Evolutionary conservation across 2,888 invertebrate species (phyloP).

Genomic region (Hypsopygia costalis): DNA sequence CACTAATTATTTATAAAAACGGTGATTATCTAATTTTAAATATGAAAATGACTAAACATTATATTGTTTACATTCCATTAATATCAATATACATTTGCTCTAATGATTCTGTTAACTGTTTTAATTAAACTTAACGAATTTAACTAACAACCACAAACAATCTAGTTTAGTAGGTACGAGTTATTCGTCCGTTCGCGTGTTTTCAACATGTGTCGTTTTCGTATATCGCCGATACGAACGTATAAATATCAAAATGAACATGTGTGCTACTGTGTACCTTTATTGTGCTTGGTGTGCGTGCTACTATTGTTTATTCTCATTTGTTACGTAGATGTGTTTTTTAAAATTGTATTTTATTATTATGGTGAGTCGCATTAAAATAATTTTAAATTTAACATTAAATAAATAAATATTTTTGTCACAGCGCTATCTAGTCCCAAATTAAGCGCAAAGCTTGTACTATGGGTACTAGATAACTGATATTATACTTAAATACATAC

Average conservation of each 20-base stretch:
- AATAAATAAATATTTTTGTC: too few relatives aligned
- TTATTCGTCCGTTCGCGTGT: not conserved
- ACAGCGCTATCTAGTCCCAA: too few relatives aligned
- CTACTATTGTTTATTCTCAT: constrained; percentile 30
- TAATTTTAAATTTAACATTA: too few relatives aligned
- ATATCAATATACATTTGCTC: not conserved
- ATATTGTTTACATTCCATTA: not conserved
- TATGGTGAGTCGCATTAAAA: constrained; percentile 38
- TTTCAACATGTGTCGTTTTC: constrained; percentile 11
- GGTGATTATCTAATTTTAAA: too few relatives aligned
- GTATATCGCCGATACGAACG: constrained; percentile 2
- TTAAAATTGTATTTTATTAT: constrained; percentile 47
- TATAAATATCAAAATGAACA: not conserved
- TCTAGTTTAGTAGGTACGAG: not conserved
- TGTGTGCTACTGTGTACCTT: constrained; percentile 2
- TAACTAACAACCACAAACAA: too few relatives aligned
- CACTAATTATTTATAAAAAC: too few relatives aligned
- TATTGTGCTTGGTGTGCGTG: constrained; percentile 23
- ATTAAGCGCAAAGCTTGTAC: too few relatives aligned
- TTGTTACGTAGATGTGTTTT: constrained; percentile 39
- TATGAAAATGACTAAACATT: too few relatives aligned
- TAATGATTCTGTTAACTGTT: not conserved
- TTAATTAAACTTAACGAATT: not conserved
- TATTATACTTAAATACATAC: too few relatives aligned
- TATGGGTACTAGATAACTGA: too few relatives aligned